Conservation (phyloP, 2,888 invertebrate species). For the Pimpla rufipes region DNA sequence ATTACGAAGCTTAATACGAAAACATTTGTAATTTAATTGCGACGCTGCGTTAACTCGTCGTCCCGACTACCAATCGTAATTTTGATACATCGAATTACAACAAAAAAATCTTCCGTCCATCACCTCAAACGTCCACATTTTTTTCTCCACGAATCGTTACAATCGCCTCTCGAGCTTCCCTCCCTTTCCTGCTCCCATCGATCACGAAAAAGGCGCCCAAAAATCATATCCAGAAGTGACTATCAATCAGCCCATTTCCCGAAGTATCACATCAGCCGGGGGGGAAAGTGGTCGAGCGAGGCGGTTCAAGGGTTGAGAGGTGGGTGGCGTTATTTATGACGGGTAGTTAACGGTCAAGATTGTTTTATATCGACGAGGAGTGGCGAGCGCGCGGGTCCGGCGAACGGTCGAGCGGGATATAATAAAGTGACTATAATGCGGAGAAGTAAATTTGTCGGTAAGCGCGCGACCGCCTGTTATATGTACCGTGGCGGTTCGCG, state of each 20-base stretch:
- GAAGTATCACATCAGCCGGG: not conserved
- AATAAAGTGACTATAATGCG: slow-evolving; percentile 47
- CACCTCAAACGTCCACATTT: no score
- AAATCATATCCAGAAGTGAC: not conserved
- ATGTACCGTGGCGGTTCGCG: not conserved
- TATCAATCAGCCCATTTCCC: not conserved
- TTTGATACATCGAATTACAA: no score
- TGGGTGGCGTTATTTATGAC: not conserved
- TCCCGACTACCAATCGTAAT: no score
- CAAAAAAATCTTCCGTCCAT: no score
- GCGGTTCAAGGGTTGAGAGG: not conserved
- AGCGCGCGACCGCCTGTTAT: slow-evolving; percentile 15
- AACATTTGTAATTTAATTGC: no score
- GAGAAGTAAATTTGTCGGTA: slow-evolving; percentile 44
- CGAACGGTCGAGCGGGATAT: not conserved
- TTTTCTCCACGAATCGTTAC: no score
- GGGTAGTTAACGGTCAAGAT: slow-evolving; percentile 4
- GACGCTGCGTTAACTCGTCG: no score
- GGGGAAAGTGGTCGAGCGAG: not conserved
- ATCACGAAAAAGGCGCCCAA: not conserved
- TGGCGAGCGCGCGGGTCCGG: not conserved
- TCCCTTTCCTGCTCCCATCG: not conserved
- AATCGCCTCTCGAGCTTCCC: no score
- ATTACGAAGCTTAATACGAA: no score
- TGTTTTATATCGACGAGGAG: slow-evolving; percentile 49